Base-by-base conservation (phyloP, 1,140 invertebrate species). In the Radopholus similis region DNA sequence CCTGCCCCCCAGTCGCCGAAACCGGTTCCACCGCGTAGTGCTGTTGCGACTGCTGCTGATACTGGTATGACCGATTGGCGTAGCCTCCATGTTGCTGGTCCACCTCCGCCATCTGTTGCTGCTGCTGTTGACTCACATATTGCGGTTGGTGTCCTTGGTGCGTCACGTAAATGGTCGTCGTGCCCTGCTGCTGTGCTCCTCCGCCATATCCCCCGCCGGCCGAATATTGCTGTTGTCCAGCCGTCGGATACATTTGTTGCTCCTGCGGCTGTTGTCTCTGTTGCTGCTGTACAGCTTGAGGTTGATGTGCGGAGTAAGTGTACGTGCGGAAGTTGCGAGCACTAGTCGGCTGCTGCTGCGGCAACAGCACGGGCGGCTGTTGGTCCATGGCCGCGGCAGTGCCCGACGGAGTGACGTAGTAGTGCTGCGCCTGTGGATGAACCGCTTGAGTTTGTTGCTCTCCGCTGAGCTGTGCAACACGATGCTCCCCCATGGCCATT, bases 81-180 rank as follows among this genome's bases (percentile, higher is more conserved):
- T 54, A 32, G 18, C 15, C 15, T 4, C 30, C 3, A 21, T 21
- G 35, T 34, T 23, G 51, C 4, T 0, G 13, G 51, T 1, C 51
- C 51, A 23, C n/a, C 5, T 15, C 18, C n/a, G 51, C 35, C 51
- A 13, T 54, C 35, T 21, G 51, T 4, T n/a, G 51, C 18, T 15
- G 15, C 30, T 32, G 2, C 3, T 54, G 51, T 47, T 47, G 44
- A 21, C 18, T 5, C n/a, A n/a, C n/a, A n/a, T n/a, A n/a, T n/a
- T n/a, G n/a, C 4, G 2, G 44, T 47, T 47, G 44, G n/a, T n/a
- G n/a, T n/a, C n/a, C n/a, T 23, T 54, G 51, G 4, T 54, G 51
- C 4, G 51, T 54, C 4, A 54, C 18, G 35, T 54, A 54, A 54
- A 54, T 54, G n/a, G 51, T 54, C 30, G 51, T 54, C 18, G 51